phyloP scores from a whole-genome alignment of 2,797 vertebrate species.

The Monodelphis domestica region DNA sequence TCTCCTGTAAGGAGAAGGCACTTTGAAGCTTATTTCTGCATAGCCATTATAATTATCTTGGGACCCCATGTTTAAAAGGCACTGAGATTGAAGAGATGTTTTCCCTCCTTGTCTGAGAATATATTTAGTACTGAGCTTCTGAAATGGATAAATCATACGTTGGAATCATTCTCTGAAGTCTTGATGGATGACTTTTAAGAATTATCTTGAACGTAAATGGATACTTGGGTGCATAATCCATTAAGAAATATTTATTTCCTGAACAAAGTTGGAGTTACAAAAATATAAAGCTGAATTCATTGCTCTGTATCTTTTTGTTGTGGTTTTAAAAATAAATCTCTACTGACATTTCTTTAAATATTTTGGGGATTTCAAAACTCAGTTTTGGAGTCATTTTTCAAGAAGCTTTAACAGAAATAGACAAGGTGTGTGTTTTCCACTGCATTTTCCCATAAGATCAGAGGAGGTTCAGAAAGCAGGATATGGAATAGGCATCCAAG shows the following conservation, averaged over 20 bases:
- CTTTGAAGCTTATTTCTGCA: slow-evolving; percentile 68
- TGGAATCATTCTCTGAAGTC: slow-evolving; percentile 29
- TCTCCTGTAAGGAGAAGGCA: slow-evolving; percentile 11
- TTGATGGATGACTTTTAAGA: not conserved
- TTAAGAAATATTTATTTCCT: slow-evolving; percentile 16
- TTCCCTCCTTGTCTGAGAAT: not conserved
- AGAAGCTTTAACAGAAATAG: not conserved
- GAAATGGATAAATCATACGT: slow-evolving; percentile 1
- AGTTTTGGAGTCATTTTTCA: not conserved
- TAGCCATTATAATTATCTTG: slow-evolving; percentile 30
- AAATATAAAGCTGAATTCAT: not conserved
- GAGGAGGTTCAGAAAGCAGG: not conserved
- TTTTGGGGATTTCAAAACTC: slow-evolving; percentile 13
- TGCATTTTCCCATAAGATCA: not conserved
- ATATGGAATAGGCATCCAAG: not conserved
- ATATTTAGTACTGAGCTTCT: slow-evolving; percentile 8
- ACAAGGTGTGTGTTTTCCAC: not conserved
- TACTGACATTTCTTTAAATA: not conserved
- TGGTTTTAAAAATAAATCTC: not conserved
- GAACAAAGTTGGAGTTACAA: slow-evolving; percentile 16
- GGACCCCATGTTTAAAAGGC: slow-evolving; percentile 29
- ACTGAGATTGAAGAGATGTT: fast-evolving
- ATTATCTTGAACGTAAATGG: not conserved
- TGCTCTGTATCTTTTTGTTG: not conserved
- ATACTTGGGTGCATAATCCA: not conserved